phyloP scores from a whole-genome alignment of 2,113 vertebrate species.

The Ceuthmochares aereus region DNA sequence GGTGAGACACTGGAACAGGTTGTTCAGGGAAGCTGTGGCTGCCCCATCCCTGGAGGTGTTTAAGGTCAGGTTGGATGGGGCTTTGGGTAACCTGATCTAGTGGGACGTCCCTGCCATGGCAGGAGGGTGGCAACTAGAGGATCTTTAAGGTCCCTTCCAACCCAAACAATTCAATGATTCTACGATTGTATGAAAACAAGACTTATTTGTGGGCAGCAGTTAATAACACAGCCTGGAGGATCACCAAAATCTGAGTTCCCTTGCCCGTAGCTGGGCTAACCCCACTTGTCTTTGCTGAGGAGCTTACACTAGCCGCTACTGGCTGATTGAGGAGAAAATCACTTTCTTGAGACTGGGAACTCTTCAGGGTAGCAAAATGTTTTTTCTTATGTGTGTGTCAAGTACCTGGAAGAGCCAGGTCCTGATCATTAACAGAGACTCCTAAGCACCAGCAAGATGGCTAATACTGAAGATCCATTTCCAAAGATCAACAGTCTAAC shows the following conservation, averaged over 20 bases:
- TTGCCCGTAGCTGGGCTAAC: neutral
- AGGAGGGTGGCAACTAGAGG: too few species aligned
- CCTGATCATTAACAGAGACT: neutral
- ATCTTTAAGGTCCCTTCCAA: too few species aligned
- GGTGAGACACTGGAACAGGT: too few species aligned
- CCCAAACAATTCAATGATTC: too few species aligned
- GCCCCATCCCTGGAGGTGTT: too few species aligned
- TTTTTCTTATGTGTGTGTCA: fast-evolving
- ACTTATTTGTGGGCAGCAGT: neutral
- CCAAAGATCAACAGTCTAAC: neutral
- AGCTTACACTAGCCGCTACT: neutral
- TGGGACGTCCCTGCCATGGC: too few species aligned
- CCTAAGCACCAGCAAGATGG: neutral
- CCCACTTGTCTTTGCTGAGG: neutral
- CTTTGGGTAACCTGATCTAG: too few species aligned
- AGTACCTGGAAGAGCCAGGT: neutral
- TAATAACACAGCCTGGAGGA: neutral
- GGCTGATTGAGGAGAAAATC: neutral
- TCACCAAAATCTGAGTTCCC: neutral
- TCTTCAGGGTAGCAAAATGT: neutral
- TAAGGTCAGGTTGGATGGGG: too few species aligned
- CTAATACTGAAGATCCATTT: neutral
- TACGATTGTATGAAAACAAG: neutral
- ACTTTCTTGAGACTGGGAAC: neutral
- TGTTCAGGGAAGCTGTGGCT: too few species aligned